Evolutionary conservation across 2,888 invertebrate genomes (phyloP).

Genomic region (Orchesellides sinensis): DNA sequence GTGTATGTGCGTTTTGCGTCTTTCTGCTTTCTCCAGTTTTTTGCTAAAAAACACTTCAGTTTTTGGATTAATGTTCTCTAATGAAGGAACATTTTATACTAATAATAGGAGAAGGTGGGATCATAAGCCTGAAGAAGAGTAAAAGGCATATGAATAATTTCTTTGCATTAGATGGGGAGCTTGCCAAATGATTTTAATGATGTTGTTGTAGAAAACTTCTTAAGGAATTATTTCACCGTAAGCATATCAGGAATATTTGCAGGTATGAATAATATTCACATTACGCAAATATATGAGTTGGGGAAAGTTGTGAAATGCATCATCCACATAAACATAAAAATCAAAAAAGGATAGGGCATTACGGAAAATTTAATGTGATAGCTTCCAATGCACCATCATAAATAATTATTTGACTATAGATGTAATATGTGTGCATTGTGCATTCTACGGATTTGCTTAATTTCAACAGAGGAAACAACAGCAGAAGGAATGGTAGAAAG

Average conservation of each 20-base stretch:
- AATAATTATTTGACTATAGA: conserved; percentile 20
- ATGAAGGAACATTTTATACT: background rate
- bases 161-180: conserved; percentile 1
- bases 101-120: background rate
- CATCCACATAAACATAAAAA: background rate
- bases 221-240: background rate
- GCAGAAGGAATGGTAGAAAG: background rate
- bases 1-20: background rate
- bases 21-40: background rate
- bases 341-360: conserved; percentile 36
- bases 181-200: conserved; percentile 52
- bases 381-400: conserved; percentile 38
- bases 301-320: background rate
- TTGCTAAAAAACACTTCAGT: background rate
- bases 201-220: too few species aligned
- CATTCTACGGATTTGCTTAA: background rate
- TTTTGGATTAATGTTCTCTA: background rate
- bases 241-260: background rate
- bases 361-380: conserved; percentile 46
- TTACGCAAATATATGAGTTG: background rate
- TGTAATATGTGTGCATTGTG: background rate
- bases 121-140: conserved; percentile 2
- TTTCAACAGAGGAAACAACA: background rate
- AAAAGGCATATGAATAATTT: conserved; percentile 15
- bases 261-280: conserved; percentile 15